Conservation (phyloP, 23 tunicate species). For the Halocynthia aurantium region DNA sequence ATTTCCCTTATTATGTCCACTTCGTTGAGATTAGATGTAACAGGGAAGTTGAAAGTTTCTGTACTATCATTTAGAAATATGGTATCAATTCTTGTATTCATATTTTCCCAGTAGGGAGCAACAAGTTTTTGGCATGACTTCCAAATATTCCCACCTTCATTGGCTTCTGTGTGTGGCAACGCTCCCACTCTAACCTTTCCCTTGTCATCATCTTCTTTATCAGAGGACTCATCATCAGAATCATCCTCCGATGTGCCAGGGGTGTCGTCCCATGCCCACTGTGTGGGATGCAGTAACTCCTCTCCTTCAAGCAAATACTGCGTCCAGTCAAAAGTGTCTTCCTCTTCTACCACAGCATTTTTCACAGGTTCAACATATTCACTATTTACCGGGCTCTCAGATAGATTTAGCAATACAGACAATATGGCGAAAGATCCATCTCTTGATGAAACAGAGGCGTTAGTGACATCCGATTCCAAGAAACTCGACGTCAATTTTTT, state of each 20-base stretch:
- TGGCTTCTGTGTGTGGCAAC: not conserved
- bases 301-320: conserved; percentile 69
- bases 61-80: not conserved
- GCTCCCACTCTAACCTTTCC: not conserved
- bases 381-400: conserved; percentile 36
- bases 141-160: not conserved
- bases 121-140: not conserved
- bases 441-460: conserved; percentile 23
- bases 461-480: conserved; percentile 25
- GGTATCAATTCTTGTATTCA: not conserved
- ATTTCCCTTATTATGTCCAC: conserved; percentile 52
- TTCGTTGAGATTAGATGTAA: conserved; percentile 13
- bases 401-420: conserved; percentile 33
- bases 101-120: conserved; percentile 19
- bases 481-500: conserved; percentile 17
- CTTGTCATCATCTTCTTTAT: not conserved
- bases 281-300: conserved; percentile 44
- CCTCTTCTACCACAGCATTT: not conserved
- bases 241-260: conserved; percentile 21
- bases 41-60: not conserved
- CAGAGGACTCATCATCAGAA: conserved; percentile 23
- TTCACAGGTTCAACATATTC: conserved; percentile 17
- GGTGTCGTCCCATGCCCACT: conserved; percentile 61
- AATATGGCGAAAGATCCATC: conserved; percentile 52
- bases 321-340: conserved; percentile 55